Evolutionary conservation across 2,797 vertebrate species (phyloP).

Genomic region (Phyllotis vaccarum): DNA sequence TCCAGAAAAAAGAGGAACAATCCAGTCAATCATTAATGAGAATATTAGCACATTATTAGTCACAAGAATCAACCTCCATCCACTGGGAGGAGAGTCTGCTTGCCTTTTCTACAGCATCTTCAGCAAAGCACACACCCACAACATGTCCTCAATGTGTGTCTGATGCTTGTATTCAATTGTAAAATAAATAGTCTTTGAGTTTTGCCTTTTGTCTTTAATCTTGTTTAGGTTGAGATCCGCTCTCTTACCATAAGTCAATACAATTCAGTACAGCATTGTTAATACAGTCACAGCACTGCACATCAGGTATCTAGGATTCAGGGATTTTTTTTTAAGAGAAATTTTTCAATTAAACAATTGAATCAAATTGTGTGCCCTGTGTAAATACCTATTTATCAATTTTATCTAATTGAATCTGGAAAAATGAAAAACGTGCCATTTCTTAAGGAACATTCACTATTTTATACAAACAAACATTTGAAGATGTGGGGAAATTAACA

Average conservation of each 20-base stretch:
- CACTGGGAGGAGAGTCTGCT: background rate
- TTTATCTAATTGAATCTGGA: background rate
- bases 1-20: background rate
- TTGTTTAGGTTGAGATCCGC: background rate
- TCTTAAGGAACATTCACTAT: background rate
- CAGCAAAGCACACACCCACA: background rate
- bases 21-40: background rate
- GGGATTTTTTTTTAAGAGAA: background rate
- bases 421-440: background rate
- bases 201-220: background rate
- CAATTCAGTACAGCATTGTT: too few species aligned
- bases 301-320: background rate
- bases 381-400: background rate
- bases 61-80: background rate
- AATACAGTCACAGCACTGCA: background rate
- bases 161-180: background rate
- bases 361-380: background rate
- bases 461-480: background rate
- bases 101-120: background rate
- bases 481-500: background rate
- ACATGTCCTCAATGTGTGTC: background rate
- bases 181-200: constrained; percentile 15
- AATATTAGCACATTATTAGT: background rate
- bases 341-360: background rate
- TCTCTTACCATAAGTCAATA: background rate